Conservation (phyloP, 53 echinoderm and acorn worm species). For the Henricia sp. region DNA sequence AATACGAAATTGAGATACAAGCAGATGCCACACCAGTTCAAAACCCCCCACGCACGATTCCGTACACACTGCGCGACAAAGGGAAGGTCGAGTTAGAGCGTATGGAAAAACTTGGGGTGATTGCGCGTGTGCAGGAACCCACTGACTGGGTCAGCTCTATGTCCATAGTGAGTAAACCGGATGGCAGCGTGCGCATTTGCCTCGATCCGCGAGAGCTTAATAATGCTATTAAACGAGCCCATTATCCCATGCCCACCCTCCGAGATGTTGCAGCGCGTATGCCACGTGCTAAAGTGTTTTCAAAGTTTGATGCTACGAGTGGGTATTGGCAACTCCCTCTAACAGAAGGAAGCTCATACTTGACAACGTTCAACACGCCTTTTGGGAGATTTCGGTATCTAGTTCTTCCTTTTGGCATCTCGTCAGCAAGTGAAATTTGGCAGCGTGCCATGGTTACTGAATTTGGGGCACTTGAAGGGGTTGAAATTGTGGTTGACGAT, state of each 20-base stretch:
- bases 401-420: conserved; percentile 1
- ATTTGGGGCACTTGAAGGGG: too few relatives aligned
- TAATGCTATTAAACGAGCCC: conserved; percentile 13
- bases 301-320: conserved; percentile 50
- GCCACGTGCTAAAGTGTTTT: conserved; percentile 25
- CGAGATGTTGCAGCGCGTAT: conserved; percentile 23
- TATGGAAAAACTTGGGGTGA: conserved; percentile 43
- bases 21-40: not conserved
- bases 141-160: conserved; percentile 23
- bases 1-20: not conserved
- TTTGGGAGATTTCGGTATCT: conserved; percentile 33
- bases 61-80: conserved; percentile 2
- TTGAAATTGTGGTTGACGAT: too few relatives aligned
- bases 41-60: not conserved
- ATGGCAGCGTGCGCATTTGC: conserved; percentile 29
- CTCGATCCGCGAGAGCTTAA: conserved; percentile 35
- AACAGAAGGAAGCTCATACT: conserved; percentile 10
- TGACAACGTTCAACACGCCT: conserved; percentile 44
- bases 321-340: conserved; percentile 47
- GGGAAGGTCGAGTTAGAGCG: conserved; percentile 9
- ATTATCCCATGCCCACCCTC: conserved; percentile 30
- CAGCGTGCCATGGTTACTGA: not conserved
- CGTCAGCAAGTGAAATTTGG: conserved; percentile 2
- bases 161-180: conserved; percentile 20
- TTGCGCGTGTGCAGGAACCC: conserved; percentile 29